A percentile compares a stretch with the other conserved stretches of the same genome.
Conservation (phyloP, 2,113 vertebrate genomes). For the Spea multiplicata region DNA sequence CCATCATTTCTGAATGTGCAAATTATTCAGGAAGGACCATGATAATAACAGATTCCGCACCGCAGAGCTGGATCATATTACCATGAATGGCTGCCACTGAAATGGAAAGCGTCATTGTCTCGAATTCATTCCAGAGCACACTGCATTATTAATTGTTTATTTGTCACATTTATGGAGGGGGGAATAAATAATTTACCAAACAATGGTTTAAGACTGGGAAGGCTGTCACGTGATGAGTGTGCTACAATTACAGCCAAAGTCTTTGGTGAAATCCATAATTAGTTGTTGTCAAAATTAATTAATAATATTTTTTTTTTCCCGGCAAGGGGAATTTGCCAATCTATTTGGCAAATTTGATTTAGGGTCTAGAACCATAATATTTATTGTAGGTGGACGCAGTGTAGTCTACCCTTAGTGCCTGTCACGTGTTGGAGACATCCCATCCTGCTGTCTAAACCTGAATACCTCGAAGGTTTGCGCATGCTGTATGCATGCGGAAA, state of each 20-base stretch:
- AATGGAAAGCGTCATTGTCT: not conserved
- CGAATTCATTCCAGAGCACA: not conserved
- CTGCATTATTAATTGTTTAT: conserved; percentile 16
- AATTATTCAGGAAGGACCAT: conserved; percentile 39
- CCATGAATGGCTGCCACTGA: conserved; percentile 12
- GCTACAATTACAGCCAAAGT: not conserved
- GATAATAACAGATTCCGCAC: conserved; percentile 14
- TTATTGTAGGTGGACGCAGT: too few relatives aligned
- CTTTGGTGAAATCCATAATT: not conserved
- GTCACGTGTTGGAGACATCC: too few relatives aligned
- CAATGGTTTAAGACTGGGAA: not conserved
- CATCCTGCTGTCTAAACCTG: too few relatives aligned
- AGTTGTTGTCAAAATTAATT: conserved; percentile 14
- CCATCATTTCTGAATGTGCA: conserved; percentile 44
- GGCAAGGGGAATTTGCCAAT: too few relatives aligned
- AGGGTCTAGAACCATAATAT: too few relatives aligned
- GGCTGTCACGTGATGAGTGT: not conserved
- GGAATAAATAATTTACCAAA: not conserved
- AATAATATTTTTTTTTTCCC: not conserved
- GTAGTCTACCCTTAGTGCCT: too few relatives aligned
- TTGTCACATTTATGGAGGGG: not conserved
- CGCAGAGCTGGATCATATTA: conserved; percentile 14
- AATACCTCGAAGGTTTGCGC: too few relatives aligned
- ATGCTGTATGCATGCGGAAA: too few relatives aligned
- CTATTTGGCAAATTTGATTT: too few relatives aligned